Percentiles rank a stretch among this genome's conserved stretches.
Conservation (phyloP, 2,888 invertebrate species). For the Lysandra coridon region DNA sequence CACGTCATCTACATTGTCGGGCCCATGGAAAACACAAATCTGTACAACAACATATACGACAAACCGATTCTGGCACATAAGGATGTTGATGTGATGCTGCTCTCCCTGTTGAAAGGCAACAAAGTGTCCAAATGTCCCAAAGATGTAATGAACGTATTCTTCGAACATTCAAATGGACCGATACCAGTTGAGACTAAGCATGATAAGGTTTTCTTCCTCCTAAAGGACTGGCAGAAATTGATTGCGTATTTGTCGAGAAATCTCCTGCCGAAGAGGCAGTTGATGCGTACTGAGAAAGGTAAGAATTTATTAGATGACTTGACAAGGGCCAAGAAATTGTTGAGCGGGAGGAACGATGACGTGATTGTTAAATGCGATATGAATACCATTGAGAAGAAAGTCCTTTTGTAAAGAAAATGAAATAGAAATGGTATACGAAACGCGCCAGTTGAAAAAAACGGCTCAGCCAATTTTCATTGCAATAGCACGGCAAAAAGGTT, state of each 20-base stretch:
- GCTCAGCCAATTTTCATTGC: neutral
- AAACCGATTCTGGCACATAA: slow-evolving; percentile 63
- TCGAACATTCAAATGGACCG: slow-evolving; percentile 64
- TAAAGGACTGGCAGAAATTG: slow-evolving; percentile 70
- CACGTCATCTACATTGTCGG: slow-evolving; percentile 67
- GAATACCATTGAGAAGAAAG: slow-evolving; percentile 47
- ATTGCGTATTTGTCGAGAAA: slow-evolving; percentile 67
- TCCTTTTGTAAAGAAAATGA: slow-evolving; percentile 51
- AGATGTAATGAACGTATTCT: slow-evolving; percentile 62
- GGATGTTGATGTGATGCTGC: slow-evolving; percentile 58
- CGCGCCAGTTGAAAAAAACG: neutral
- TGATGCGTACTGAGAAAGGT: slow-evolving; percentile 66
- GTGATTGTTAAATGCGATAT: slow-evolving; percentile 49
- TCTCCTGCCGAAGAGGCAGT: slow-evolving; percentile 62
- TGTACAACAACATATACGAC: slow-evolving; percentile 65
- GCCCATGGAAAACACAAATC: slow-evolving; percentile 57
- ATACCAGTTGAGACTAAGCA: slow-evolving; percentile 62
- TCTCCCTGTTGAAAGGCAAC: slow-evolving; percentile 55
- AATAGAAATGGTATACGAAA: slow-evolving; percentile 3
- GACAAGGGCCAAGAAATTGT: slow-evolving; percentile 63
- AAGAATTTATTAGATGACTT: slow-evolving; percentile 66
- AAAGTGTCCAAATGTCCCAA: slow-evolving; percentile 51
- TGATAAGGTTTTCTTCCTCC: slow-evolving; percentile 56
- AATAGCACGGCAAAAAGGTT: too few relatives aligned
- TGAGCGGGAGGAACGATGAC: slow-evolving; percentile 56